Evolutionary conservation across 2,797 vertebrate genomes (phyloP), one percentile per base, ranked within the genome.

Genomic region (Siniperca scherzeri): DNA sequence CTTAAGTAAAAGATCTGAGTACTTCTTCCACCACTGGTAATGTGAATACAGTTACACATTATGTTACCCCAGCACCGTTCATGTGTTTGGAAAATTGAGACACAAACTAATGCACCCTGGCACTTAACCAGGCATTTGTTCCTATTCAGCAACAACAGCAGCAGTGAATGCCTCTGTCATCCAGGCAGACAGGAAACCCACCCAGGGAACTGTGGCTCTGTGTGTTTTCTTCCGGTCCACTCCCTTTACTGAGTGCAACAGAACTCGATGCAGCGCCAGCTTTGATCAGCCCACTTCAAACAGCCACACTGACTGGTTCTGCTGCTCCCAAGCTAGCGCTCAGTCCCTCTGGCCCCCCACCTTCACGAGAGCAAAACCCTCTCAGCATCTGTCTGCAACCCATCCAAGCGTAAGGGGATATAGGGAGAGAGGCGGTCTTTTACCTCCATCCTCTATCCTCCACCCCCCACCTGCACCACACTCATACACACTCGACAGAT

Each of bases 281-380:
- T 95, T 94, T 93, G 89, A 94, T 93, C 92, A 91, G 73, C 65
- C 77, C 68, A 91, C 90, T 91, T 93, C 91, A 93, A 92, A 92
- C 87, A 33, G 85, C 77, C 69, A 16, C 77, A 22, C 57, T 82
- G 89, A 83, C 91, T 77, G 76, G 68, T 86, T 90, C 70, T 74
- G 81, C 84, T 56, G 62, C 71, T 82, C 87, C 80, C 78, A 68
- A 82, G 73, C 85, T 52, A 46, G 53, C 13, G 33, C 75, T 69
- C 80, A 19, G 64, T 86, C 88, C 78, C 77, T n/a, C 50, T 21
- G 56, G 25, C 33, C 67, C 80, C 12, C 44, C 56, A 59, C 83
- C 78, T 70, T 81, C 62, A 69, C 30, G 7, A 61, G 70, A 86
- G 80, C 68, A 40, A 78, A 88, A 82, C 83, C 84, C 86, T 84